Conservation (phyloP, 2,797 vertebrate species). For the Onychomys arenicola region DNA sequence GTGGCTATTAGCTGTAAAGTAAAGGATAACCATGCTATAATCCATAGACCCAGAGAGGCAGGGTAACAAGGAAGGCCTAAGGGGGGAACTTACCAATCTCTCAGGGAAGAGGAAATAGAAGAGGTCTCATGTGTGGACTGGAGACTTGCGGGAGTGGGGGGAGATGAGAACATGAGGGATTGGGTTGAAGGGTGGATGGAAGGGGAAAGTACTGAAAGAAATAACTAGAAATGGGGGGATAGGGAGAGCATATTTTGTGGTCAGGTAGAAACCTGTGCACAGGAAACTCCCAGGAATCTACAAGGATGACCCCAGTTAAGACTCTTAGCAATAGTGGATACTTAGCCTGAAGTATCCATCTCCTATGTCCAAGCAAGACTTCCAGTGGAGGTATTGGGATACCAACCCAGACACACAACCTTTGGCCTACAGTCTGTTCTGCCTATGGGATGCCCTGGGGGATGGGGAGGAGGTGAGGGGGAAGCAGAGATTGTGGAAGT, state of each 20-base stretch:
- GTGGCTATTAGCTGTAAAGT: too few species aligned
- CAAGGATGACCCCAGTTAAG: not conserved
- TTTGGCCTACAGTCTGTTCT: not conserved
- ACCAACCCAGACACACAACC: not conserved
- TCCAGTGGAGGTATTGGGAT: not conserved
- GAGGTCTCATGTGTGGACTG: not conserved
- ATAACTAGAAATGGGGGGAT: not conserved
- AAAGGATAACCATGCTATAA: not conserved
- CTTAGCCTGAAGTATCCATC: not conserved
- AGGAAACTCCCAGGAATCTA: not conserved
- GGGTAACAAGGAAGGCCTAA: not conserved
- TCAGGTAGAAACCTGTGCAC: not conserved
- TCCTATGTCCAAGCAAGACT: not conserved
- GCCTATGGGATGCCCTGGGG: not conserved
- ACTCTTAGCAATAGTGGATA: not conserved
- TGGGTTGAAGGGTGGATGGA: not conserved
- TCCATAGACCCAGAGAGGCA: not conserved
- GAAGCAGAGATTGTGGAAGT: not conserved
- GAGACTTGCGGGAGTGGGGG: too few species aligned
- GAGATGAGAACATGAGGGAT: not conserved
- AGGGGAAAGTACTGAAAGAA: not conserved
- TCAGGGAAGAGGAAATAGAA: not conserved
- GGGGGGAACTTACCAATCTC: not conserved
- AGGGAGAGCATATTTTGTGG: not conserved
- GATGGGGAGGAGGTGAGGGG: not conserved